A percentile compares a stretch with the other conserved stretches of the same genome.
These are phyloP conservation scores for Notothenia coriiceps DNA, from an alignment of 2,113 vertebrate genomes.

Conservation along the genomic window DNA sequence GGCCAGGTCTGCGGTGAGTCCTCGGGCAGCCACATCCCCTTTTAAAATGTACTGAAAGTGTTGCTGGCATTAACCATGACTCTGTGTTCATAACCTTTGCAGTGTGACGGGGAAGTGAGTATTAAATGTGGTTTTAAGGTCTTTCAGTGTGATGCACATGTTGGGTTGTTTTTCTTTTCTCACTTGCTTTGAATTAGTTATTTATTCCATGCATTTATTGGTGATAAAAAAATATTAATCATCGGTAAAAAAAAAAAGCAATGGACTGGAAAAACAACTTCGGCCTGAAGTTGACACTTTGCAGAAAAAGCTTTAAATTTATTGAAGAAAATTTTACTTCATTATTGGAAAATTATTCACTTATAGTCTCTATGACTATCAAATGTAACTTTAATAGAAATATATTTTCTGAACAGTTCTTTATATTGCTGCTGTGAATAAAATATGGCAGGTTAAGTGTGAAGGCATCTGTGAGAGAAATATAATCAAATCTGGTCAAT, in stretches of 20 bases:
- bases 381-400: background rate
- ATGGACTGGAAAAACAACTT: conserved; percentile 21
- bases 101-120: conserved; percentile 98
- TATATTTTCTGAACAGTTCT: background rate
- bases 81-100: conserved; percentile 87
- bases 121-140: conserved; percentile 73
- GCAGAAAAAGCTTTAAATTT: background rate
- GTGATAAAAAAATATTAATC: background rate
- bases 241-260: background rate
- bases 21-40: background rate
- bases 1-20: conserved; percentile 92
- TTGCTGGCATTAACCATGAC: conserved; percentile 20
- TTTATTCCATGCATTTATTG: background rate
- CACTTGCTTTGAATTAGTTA: conserved; percentile 74
- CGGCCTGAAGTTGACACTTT: background rate
- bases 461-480: background rate
- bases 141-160: conserved; percentile 14
- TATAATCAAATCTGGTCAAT: background rate
- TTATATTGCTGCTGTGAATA: background rate
- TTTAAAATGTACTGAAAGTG: background rate
- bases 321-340: background rate
- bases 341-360: background rate
- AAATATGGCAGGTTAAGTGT: background rate
- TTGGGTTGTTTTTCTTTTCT: conserved; percentile 64
- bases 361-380: background rate